Base-by-base conservation (phyloP, 1,140 invertebrate genomes). In the Heliothis subflexa region DNA sequence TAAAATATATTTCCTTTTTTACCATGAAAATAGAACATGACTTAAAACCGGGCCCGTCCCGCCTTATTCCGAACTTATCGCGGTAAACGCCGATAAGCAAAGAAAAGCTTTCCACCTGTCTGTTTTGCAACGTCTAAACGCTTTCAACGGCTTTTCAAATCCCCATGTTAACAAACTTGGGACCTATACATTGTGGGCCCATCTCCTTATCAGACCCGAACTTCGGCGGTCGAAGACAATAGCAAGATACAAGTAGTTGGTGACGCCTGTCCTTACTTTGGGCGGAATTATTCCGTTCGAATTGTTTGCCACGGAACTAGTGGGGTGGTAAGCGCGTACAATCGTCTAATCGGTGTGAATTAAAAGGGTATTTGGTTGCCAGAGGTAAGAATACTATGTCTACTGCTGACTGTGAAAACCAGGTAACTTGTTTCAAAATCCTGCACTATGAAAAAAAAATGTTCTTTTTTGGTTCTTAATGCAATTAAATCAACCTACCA, bases 181-280 rank as follows among this genome's bases (percentile, higher is more conserved):
- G 74, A 81, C 75, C 78, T 81, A 64, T 79, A 71, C 75, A 83
- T 83, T 86, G 85, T 83, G 76, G 57, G 55, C 47, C 47, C 16
- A 40, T 54, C 70, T 77, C 80, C 82, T 86, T 85, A 85, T 85
- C 83, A 57, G 79, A 59, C 76, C 78, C 82, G 75, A 86, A 83
- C 80, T 85, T 85, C 62, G 75, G 50, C 64, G 79, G 68, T 68
- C 28, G 47, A 79, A 83, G 81, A 83, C 81, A 83, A 83, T 78
- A 70, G 73, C 68, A 82, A 78, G 75, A 82, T 64, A 76, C 73
- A 75, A 75, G 73, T 62, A 81, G 82, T 72, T 74, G 68, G 78
- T 83, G 82, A 81, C 82, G 82, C 33, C 79, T 83, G 82, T 83
- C 80, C 81, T 76, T 55, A 80, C 78, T 83, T 79, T 83, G 45